phyloP scores from a whole-genome alignment of 2,113 vertebrate species.

The Edolisoma coerulescens region DNA sequence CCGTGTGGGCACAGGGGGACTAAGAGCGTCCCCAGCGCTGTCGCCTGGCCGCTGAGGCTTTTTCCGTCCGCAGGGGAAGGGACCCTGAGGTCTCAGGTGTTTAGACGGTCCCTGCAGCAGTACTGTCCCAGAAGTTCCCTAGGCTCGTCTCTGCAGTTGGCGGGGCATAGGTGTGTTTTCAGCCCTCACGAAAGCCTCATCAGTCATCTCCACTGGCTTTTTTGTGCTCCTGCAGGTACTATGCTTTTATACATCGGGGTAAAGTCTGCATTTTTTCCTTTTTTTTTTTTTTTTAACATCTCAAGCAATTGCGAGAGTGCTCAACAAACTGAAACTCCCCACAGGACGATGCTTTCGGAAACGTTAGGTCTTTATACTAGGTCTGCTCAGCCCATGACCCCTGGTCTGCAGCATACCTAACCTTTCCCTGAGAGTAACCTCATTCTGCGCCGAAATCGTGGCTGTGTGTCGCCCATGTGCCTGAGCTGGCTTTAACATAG shows the following conservation, averaged over 20 bases:
- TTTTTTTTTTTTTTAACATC: background rate
- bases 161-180: background rate
- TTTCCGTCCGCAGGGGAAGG: background rate
- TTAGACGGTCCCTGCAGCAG: background rate
- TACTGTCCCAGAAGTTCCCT: background rate
- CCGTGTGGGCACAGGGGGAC: too few relatives aligned
- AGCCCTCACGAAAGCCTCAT: background rate
- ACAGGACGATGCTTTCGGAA: background rate
- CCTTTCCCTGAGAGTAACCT: background rate
- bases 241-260: fast-evolving
- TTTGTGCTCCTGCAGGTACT: background rate
- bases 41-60: background rate
- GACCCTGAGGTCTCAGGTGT: background rate
- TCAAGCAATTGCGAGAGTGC: background rate
- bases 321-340: background rate
- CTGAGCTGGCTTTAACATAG: background rate
- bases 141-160: background rate
- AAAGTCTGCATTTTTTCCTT: background rate
- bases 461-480: fast-evolving
- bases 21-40: background rate
- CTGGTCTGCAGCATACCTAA: fast-evolving
- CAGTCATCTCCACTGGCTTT: background rate
- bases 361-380: fast-evolving
- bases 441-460: fast-evolving
- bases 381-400: background rate